Percentiles rank a stretch among this genome's conserved stretches.
These are phyloP conservation scores for Bombus fervidus DNA, from an alignment of 1,140 invertebrate genomes.

Conservation along the genomic window DNA sequence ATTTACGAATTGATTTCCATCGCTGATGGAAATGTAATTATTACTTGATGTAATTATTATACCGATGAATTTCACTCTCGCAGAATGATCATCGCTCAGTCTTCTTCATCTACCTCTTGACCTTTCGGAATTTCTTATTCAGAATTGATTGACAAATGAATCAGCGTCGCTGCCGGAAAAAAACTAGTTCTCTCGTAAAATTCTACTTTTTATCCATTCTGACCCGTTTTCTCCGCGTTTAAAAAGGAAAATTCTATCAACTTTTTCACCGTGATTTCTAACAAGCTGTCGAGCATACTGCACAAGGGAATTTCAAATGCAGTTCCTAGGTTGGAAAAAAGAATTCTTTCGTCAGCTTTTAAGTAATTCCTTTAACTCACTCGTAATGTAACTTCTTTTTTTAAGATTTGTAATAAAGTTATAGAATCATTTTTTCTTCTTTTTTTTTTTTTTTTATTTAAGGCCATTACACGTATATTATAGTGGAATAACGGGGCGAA, in stretches of 20 bases:
- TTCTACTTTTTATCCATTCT: not conserved
- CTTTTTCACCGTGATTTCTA: not conserved
- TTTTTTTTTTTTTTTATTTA: not conserved
- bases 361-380: not conserved
- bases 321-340: not conserved
- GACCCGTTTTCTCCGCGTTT: not conserved
- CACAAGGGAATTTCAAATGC: not conserved
- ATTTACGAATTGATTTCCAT: not conserved
- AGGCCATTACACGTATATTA: not conserved
- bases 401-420: too few species aligned
- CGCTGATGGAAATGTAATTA: not conserved
- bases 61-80: not conserved
- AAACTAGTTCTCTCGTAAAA: not conserved
- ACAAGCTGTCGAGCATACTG: not conserved
- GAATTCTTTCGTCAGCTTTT: not conserved
- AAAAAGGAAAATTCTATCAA: not conserved
- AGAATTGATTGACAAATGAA: not conserved
- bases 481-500: not conserved
- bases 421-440: not conserved
- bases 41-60: too few species aligned
- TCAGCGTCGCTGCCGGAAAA: too few species aligned
- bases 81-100: not conserved
- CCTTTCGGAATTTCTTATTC: not conserved
- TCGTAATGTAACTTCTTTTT: too few species aligned
- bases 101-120: not conserved